Evolutionary conservation across 2,797 vertebrate genomes (phyloP).

Genomic region (Fringilla coelebs): DNA sequence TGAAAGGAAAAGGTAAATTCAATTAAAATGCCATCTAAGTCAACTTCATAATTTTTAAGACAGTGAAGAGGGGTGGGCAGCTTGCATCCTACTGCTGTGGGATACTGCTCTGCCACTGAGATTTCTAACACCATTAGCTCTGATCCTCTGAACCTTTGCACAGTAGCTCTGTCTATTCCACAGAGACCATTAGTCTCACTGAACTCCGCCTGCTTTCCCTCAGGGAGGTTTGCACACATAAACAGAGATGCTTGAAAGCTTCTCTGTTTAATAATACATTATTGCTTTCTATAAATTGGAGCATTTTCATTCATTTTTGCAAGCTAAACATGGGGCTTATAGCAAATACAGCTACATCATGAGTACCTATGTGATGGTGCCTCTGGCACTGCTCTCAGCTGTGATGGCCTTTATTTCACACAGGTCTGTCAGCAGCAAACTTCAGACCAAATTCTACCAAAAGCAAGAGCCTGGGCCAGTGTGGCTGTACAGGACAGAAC

Average conservation of each 20-base stretch:
- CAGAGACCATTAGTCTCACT: background rate
- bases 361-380: accelerated
- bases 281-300: background rate
- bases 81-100: background rate
- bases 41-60: background rate
- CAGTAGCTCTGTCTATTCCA: background rate
- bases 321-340: background rate
- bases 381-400: background rate
- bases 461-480: accelerated
- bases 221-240: background rate
- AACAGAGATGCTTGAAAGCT: background rate
- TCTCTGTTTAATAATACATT: background rate
- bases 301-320: background rate
- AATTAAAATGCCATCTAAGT: background rate
- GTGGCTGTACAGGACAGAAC: background rate
- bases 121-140: background rate
- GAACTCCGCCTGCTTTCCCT: background rate
- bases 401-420: background rate
- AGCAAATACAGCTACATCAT: background rate
- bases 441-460: background rate
- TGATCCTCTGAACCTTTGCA: background rate
- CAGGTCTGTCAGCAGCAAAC: background rate
- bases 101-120: background rate
- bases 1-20: constrained; percentile 12
- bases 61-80: background rate